phyloP scores from a whole-genome alignment of 2,888 invertebrate species.

The Philereme vetulata region DNA sequence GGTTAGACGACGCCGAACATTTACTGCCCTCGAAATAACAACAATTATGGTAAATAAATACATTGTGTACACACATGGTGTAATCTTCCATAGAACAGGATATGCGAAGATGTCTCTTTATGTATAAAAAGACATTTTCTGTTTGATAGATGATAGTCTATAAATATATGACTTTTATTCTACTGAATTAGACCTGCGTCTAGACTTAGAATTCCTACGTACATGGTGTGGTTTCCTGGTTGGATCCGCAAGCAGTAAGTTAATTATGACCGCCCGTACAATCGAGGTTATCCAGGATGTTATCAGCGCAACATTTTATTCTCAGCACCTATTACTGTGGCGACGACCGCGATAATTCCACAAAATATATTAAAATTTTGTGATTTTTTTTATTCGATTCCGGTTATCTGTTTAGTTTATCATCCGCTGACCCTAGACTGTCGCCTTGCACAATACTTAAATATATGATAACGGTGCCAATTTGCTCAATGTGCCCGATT shows the following conservation, averaged over 20 bases:
- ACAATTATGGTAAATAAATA: too few relatives aligned
- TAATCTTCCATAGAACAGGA: too few relatives aligned
- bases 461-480: slow-evolving; percentile 59
- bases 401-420: slow-evolving; percentile 69
- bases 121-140: too few relatives aligned
- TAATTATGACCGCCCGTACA: slow-evolving; percentile 15
- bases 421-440: slow-evolving; percentile 61
- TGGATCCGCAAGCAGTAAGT: background rate
- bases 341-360: slow-evolving; percentile 54
- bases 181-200: too few relatives aligned
- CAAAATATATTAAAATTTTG: slow-evolving; percentile 56
- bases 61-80: too few relatives aligned
- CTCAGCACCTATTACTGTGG: slow-evolving; percentile 36
- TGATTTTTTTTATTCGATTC: slow-evolving; percentile 57
- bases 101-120: too few relatives aligned
- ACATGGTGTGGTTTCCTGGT: too few relatives aligned
- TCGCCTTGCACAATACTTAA: slow-evolving; percentile 69
- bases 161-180: too few relatives aligned
- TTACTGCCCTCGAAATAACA: too few relatives aligned
- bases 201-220: too few relatives aligned
- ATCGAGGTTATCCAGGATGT: slow-evolving; percentile 51
- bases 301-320: slow-evolving; percentile 41
- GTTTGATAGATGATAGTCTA: too few relatives aligned
- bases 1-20: too few relatives aligned
- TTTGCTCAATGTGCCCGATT: slow-evolving; percentile 51